A percentile compares a stretch with the other conserved stretches of the same genome.
Evolutionary conservation across 2,113 vertebrate species (phyloP).

Genomic region (Prolemur simus): DNA sequence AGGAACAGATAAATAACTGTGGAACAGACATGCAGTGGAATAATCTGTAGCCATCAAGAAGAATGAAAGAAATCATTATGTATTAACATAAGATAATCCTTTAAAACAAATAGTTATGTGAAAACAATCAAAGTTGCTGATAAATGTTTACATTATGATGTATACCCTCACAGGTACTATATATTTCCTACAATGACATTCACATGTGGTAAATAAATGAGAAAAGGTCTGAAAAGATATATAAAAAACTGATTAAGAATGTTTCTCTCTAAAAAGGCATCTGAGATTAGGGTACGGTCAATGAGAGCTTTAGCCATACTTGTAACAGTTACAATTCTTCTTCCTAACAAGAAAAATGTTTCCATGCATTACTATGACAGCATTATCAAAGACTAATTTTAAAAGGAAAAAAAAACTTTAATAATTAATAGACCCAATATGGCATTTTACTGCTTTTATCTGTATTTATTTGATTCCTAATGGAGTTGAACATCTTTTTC

Average conservation of each 20-base stretch:
- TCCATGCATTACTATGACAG: background rate
- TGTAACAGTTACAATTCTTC: background rate
- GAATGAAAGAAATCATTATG: background rate
- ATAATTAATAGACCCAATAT: background rate
- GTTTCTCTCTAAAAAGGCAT: background rate
- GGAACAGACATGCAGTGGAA: background rate
- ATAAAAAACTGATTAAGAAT: background rate
- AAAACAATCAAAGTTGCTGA: background rate
- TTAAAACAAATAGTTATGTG: background rate
- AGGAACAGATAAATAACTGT: background rate
- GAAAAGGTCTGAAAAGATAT: background rate
- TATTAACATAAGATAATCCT: background rate
- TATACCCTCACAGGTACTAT: background rate
- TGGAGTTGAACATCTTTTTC: background rate
- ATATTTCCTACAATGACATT: background rate
- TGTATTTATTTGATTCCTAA: background rate
- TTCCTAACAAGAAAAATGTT: background rate
- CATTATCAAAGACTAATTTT: background rate
- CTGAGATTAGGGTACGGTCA: background rate
- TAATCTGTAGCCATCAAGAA: background rate
- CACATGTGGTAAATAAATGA: background rate
- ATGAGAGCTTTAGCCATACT: background rate
- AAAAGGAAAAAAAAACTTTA: background rate
- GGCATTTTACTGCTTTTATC: constrained; percentile 1
- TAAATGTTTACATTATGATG: background rate